Conservation (phyloP, 1,140 invertebrate genomes). For the Littorina saxatilis region DNA sequence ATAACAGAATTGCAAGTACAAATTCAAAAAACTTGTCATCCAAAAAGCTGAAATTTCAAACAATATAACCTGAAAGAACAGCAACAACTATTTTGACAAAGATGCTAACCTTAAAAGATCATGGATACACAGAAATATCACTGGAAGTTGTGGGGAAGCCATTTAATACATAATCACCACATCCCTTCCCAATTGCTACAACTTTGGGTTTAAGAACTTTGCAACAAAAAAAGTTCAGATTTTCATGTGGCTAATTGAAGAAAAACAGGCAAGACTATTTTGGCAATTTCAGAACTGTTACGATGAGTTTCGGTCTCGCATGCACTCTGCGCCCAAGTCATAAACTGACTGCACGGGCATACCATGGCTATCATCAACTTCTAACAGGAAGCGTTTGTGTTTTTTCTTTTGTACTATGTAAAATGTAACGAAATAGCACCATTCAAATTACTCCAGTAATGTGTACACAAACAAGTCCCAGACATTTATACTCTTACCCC, state of each 20-base stretch:
- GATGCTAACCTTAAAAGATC: background rate
- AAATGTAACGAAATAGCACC: slow-evolving; percentile 40
- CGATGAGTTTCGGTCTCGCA: slow-evolving; percentile 6
- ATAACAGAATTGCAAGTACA: slow-evolving; percentile 23
- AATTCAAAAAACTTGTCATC: slow-evolving; percentile 26
- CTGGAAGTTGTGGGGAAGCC: background rate
- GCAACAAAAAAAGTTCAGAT: no score
- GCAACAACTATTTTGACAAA: slow-evolving; percentile 17
- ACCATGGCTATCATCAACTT: background rate
- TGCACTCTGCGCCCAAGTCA: slow-evolving; percentile 9
- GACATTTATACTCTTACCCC: slow-evolving; percentile 1
- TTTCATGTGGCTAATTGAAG: background rate
- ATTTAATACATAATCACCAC: background rate
- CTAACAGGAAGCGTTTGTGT: slow-evolving; percentile 15
- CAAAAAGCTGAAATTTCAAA: slow-evolving; percentile 35
- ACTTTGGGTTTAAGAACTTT: no score
- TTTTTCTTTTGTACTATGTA: slow-evolving; percentile 14
- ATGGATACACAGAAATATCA: slow-evolving; percentile 10
- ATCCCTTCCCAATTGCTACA: no score
- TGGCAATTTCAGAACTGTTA: slow-evolving; percentile 32
- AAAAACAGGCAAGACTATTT: slow-evolving; percentile 31
- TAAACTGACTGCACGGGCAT: background rate
- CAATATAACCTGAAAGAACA: slow-evolving; percentile 34
- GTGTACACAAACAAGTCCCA: slow-evolving; percentile 27
- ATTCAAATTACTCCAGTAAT: slow-evolving; percentile 22